These are phyloP conservation scores for Brachypterus glaber DNA, from an alignment of 2,888 invertebrate species.

Conservation along the genomic window DNA sequence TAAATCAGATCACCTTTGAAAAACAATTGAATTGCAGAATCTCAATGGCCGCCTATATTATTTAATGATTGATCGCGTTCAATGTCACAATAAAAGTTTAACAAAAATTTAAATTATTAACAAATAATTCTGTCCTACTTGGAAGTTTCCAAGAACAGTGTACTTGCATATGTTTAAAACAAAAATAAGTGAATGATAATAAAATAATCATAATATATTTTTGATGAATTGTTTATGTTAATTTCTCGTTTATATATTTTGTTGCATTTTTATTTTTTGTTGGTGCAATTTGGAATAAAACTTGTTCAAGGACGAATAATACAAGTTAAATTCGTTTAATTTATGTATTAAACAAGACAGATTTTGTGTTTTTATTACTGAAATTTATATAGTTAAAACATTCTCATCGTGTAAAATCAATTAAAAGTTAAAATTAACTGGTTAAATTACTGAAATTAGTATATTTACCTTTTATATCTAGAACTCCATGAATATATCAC, in stretches of 20 bases:
- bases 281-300: conserved; percentile 25
- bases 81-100: conserved; percentile 31
- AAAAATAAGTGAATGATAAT: conserved; percentile 6
- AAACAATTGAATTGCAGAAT: no score
- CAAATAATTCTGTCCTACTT: conserved; percentile 36
- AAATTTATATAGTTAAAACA: no score
- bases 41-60: conserved; percentile 25
- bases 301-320: conserved; percentile 32
- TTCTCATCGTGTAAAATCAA: conserved; percentile 19
- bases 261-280: conserved; percentile 3
- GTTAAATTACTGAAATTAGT: neutral
- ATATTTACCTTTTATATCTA: conserved; percentile 35
- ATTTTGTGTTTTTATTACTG: no score
- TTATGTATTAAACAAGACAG: conserved; percentile 21
- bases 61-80: conserved; percentile 31
- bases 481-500: conserved; percentile 39
- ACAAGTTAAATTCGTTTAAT: conserved; percentile 14
- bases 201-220: no score
- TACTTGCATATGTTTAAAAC: conserved; percentile 23
- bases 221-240: no score
- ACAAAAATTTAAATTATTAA: conserved; percentile 23
- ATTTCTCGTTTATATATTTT: no score
- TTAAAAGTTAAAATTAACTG: conserved; percentile 15
- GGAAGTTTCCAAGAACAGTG: conserved; percentile 31
- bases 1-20: no score